Evolutionary conservation across 30 jellyfish, hydroid and myxozoan genomes (phyloP), one percentile per base, ranked within the genome.

Genomic region (Hydractinia symbiolongicarpus): DNA sequence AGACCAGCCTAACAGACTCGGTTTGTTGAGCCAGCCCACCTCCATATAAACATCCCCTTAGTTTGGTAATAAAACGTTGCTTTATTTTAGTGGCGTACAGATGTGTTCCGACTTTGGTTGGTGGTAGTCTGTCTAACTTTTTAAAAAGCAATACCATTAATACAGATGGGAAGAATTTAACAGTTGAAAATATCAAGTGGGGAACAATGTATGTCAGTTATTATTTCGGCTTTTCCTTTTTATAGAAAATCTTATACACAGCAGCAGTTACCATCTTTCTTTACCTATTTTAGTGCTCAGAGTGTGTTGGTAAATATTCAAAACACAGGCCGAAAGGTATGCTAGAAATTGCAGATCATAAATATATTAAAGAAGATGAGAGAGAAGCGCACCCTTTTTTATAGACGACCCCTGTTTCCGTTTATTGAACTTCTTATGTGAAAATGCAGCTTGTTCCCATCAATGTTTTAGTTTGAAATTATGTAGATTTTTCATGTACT

Each of bases 61-160:
- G 2, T 30, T 30, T 30, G 44, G 44, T 30, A 30, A 30, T 30
- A 30, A 30, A 30, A 2, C 1, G 44, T 30, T 30, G 44, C 44
- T 30, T 30, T 60, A 15, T n/a, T 89, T 20, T 72, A 92, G 98
- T 83, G 57, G 76, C 94, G 54, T 73, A 87, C 52, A 78, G 98
- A 51, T 92, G 98, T 77, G 84, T 92, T 9, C 98, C 98, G 1
- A 92, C 98, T 10, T 77, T 92, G 54, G 78, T 92, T 73, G 98
- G 96, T 21, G 58, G 51, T 6, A 68, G 83, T 11, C 81, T 92
- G 62, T 20, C 84, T 8, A 83, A 72, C 16, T 92, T 92, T 67
- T 4, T 76, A 2, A 14, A 9, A 0, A 54, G 15, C 16, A 82
- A 82, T 50, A 9, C 86, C n/a, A 66, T 80, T 40, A 51, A 80